Evolutionary conservation across 2,113 vertebrate species (phyloP).

Genomic region (human (Homo sapiens)): DNA sequence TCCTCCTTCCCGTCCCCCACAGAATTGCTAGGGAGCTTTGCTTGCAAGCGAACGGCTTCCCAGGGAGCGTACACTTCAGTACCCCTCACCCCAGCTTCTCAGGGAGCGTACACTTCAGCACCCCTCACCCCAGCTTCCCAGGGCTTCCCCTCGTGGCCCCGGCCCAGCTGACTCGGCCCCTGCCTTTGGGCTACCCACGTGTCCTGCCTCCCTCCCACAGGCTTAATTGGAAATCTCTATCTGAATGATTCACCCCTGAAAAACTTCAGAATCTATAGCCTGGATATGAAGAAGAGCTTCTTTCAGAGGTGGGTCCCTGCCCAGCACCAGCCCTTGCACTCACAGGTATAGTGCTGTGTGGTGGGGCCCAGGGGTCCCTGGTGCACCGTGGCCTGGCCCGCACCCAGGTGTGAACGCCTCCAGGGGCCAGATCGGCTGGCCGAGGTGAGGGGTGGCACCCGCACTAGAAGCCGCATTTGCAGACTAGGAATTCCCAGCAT

Average conservation of each 20-base stretch:
- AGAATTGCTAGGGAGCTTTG: not conserved
- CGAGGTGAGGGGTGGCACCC: no score
- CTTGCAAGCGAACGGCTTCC: accelerated
- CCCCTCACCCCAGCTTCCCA: not conserved
- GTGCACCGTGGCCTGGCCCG: no score
- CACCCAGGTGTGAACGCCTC: not conserved
- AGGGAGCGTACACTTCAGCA: not conserved
- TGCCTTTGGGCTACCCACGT: not conserved
- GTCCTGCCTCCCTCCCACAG: slow-evolving; percentile 75
- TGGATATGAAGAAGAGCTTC: slow-evolving; percentile 87
- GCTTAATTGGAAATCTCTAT: slow-evolving; percentile 86
- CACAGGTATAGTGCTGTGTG: no score
- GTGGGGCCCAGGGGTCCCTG: no score
- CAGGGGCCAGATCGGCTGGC: not conserved
- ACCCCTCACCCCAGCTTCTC: not conserved
- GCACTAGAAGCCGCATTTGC: not conserved
- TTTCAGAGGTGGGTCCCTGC: slow-evolving; percentile 80
- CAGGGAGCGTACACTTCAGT: not conserved
- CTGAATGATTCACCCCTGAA: slow-evolving; percentile 84
- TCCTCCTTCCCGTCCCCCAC: not conserved
- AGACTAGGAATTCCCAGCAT: not conserved
- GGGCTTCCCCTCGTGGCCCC: not conserved
- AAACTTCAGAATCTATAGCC: slow-evolving; percentile 88
- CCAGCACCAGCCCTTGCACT: not conserved
- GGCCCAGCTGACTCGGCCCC: not conserved